phyloP scores from a whole-genome alignment of 2,888 invertebrate genomes.

The Aromia moschata region DNA sequence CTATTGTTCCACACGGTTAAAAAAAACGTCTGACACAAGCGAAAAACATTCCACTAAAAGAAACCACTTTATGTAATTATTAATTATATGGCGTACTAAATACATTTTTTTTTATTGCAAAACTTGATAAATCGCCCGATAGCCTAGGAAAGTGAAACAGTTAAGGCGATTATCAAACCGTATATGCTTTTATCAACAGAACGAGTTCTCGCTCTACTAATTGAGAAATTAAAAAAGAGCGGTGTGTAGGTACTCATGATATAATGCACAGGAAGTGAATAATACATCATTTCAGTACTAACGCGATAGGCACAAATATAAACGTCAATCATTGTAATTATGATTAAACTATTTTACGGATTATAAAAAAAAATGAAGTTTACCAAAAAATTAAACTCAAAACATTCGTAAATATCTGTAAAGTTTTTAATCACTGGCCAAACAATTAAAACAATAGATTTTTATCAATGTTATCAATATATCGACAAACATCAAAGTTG shows the following conservation, averaged over 20 bases:
- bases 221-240: background rate
- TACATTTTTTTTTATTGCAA: slow-evolving; percentile 14
- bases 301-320: too few relatives aligned
- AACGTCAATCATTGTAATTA: too few relatives aligned
- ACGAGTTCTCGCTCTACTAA: slow-evolving; percentile 18
- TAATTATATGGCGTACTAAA: background rate
- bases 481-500: too few relatives aligned
- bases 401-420: too few relatives aligned
- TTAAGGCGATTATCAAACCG: background rate
- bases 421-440: too few relatives aligned
- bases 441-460: too few relatives aligned
- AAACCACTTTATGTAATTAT: slow-evolving; percentile 7
- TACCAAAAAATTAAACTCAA: too few relatives aligned
- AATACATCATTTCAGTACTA: too few relatives aligned
- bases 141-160: slow-evolving; percentile 13
- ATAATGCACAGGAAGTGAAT: background rate
- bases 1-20: background rate
- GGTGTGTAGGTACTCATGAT: slow-evolving; percentile 3
- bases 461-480: too few relatives aligned
- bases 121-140: slow-evolving; percentile 4
- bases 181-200: background rate
- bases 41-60: slow-evolving; percentile 7
- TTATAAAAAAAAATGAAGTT: too few relatives aligned
- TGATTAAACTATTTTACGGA: too few relatives aligned
- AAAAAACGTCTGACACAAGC: background rate